Evolutionary conservation across 2,888 invertebrate genomes (phyloP), one percentile per base, ranked within the genome.

Genomic region (Chirona hameri): DNA sequence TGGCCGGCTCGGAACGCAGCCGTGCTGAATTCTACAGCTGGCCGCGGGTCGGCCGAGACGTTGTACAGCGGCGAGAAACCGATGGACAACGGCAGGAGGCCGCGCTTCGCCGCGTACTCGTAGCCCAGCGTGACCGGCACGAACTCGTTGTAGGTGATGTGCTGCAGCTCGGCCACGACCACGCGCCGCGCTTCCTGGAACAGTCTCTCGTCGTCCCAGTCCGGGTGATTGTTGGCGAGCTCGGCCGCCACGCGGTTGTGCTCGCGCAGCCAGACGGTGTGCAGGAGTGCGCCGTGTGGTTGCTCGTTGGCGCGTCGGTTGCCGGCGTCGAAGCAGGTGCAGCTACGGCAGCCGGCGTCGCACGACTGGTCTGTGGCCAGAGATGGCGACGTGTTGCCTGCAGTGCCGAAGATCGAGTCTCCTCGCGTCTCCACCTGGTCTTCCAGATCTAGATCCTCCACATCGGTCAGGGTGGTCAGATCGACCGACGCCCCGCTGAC

Each of bases 231-330:
- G 21, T 84, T 84, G 57, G 85, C 85, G 83, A 90, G 86, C 84
- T 87, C 87, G 21, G 86, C 84, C 3, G 90, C 90, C 0, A 90
- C 85, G 81, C 90, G 87, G 85, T 90, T 90, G 85, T 90, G 90
- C 84, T 90, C 90, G 27, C 89, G 86, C 52, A 89, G 85, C 85
- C 95, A 89, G 0, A 93, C 91, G 0, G 91, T 91, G 89, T 95
- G 94, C 18, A 95, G 88, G 0, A 92, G 92, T 1, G 94, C 93
- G 0, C 93, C 90, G 14, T 93, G 91, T 39, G 92, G 91, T 5
- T 91, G 90, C 55, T 91, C 91, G 84, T 90, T 91, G 52, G 89
- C 87, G 52, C 90, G 86, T 27, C 88, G 87, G 85, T 90, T 90
- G n/a, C 90, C 90, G 84, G 82, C n/a, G 15, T 52, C 29, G 80